Percentiles rank a stretch among this genome's conserved stretches.
phyloP scores from a whole-genome alignment of 2,113 vertebrate genomes.

The Merops nubicus region DNA sequence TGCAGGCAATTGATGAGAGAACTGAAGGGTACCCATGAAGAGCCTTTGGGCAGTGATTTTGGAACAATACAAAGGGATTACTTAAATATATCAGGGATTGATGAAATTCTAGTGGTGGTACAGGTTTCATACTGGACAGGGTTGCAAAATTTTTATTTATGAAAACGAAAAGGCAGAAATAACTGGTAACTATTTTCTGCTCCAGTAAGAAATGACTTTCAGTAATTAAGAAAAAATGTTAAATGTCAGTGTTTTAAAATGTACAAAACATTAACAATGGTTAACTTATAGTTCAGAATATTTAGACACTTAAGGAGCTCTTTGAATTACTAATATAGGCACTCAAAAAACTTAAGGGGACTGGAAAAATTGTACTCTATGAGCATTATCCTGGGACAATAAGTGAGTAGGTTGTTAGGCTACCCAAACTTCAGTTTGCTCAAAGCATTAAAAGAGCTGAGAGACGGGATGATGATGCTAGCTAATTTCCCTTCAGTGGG shows the following conservation, averaged over 20 bases:
- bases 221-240: not conserved
- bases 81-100: not conserved
- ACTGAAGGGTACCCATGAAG: not conserved
- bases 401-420: not conserved
- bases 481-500: not conserved
- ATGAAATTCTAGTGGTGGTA: not conserved
- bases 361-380: not conserved
- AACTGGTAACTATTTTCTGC: not conserved
- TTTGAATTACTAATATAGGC: not conserved
- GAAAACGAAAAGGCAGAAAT: not conserved
- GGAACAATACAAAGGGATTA: not conserved
- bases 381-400: not conserved
- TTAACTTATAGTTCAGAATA: not conserved
- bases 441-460: not conserved
- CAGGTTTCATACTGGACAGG: not conserved
- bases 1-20: not conserved
- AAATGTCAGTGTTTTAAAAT: not conserved
- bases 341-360: not conserved
- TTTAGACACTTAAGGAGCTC: not conserved
- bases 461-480: not conserved
- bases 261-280: not conserved
- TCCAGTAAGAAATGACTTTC: not conserved
- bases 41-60: not conserved
- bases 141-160: not conserved
- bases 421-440: not conserved